Conservation (phyloP, 2,113 vertebrate genomes). For the Cnemophilus loriae region DNA sequence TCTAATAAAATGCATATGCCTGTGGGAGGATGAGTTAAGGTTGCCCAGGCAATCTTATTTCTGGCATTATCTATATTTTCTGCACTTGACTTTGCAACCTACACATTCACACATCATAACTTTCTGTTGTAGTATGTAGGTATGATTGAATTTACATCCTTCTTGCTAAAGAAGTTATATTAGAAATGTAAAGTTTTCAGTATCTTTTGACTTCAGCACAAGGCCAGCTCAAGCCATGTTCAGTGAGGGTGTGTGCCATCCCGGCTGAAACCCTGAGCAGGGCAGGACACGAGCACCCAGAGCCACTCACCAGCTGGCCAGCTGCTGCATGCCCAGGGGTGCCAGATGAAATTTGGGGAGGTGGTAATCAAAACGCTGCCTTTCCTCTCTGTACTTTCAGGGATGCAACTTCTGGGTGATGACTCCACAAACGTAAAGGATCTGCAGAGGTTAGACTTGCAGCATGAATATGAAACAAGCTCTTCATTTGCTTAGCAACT, state of each 20-base stretch:
- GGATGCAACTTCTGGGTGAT: neutral
- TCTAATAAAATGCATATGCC: conserved; percentile 13
- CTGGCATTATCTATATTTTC: conserved; percentile 25
- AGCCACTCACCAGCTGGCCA: neutral
- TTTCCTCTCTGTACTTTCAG: neutral
- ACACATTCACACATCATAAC: neutral
- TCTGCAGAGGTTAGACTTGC: neutral
- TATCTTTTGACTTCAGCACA: neutral
- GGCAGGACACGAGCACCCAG: neutral
- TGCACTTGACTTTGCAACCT: conserved; percentile 14
- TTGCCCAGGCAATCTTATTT: conserved; percentile 54
- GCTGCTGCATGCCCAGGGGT: neutral
- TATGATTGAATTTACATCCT: neutral
- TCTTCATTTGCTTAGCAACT: neutral
- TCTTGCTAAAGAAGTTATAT: neutral
- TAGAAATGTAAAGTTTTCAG: neutral
- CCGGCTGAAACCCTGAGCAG: neutral
- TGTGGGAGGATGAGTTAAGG: conserved; percentile 11
- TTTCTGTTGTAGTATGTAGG: neutral
- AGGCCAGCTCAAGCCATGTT: neutral
- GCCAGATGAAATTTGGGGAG: neutral
- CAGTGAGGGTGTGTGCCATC: neutral
- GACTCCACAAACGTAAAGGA: neutral
- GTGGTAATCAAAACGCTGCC: fast-evolving
- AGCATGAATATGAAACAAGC: neutral